These are phyloP conservation scores for Ondatra zibethicus DNA, from an alignment of 2,113 vertebrate genomes.

Conservation along the genomic window DNA sequence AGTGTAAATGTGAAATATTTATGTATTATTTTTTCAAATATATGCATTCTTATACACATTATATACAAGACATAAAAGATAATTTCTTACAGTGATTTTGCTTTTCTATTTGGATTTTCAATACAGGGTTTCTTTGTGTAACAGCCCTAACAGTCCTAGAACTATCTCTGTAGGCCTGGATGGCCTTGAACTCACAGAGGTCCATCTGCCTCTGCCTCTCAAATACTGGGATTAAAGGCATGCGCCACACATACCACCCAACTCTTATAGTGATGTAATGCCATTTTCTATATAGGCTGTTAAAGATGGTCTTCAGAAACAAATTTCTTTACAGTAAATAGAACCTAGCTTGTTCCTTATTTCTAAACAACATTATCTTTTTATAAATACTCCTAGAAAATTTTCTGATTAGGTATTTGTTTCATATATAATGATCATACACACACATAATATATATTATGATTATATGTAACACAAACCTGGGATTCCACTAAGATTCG, in stretches of 20 bases:
- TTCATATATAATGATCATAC: background rate
- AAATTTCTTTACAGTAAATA: background rate
- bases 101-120: too few species aligned
- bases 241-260: accelerated
- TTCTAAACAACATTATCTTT: background rate
- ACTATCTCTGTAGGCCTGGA: too few species aligned
- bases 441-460: background rate
- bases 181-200: too few species aligned
- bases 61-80: background rate
- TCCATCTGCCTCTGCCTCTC: too few species aligned
- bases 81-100: background rate
- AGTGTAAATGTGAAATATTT: background rate
- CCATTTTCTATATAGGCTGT: background rate
- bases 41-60: background rate
- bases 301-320: background rate
- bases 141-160: too few species aligned
- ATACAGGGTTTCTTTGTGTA: too few species aligned
- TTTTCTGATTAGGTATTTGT: background rate
- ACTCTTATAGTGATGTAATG: background rate
- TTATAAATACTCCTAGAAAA: background rate
- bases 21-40: background rate
- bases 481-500: background rate
- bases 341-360: background rate
- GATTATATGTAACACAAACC: background rate
- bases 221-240: too few species aligned